Evolutionary conservation across 2,888 invertebrate species (phyloP).

Genomic region (Polymixis flavicincta): DNA sequence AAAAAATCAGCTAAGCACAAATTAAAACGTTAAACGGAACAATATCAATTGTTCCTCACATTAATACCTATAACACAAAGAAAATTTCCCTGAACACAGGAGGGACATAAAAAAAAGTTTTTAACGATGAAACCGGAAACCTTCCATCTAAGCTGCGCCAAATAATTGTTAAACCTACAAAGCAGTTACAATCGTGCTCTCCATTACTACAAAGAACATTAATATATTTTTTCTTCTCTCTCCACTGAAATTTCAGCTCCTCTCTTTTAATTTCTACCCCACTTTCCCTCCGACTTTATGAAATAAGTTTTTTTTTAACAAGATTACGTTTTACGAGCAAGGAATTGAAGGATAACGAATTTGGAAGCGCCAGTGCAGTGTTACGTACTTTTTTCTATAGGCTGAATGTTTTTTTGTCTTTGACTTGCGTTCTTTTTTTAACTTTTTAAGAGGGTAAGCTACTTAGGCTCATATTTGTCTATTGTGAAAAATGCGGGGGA

Average conservation of each 20-base stretch:
- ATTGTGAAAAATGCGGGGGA: constrained; percentile 57
- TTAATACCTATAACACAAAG: constrained; percentile 50
- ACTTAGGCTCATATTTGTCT: constrained; percentile 75
- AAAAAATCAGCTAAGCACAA: constrained; percentile 1
- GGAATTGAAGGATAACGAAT: constrained; percentile 88
- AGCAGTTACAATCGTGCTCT: constrained; percentile 78
- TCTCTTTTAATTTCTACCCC: constrained; percentile 83
- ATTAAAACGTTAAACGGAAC: constrained; percentile 31
- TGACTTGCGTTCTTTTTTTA: constrained; percentile 69
- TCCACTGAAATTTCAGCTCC: constrained; percentile 70
- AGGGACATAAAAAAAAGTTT: constrained; percentile 63
- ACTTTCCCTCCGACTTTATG: constrained; percentile 81
- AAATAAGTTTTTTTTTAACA: constrained; percentile 88
- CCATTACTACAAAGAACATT: constrained; percentile 83
- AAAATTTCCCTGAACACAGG: constrained; percentile 4
- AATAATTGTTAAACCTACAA: constrained; percentile 81
- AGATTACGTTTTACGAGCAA: constrained; percentile 88
- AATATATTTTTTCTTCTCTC: constrained; percentile 70
- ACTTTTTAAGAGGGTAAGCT: constrained; percentile 76
- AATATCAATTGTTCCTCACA: constrained; percentile 41
- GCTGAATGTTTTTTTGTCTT: constrained; percentile 67
- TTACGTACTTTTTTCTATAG: constrained; percentile 56
- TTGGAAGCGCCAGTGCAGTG: constrained; percentile 74
- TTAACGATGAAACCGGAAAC: constrained; percentile 62
- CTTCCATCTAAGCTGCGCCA: constrained; percentile 49